Base-by-base conservation (phyloP, 2,888 invertebrate genomes). In the Girardia tigrina region DNA sequence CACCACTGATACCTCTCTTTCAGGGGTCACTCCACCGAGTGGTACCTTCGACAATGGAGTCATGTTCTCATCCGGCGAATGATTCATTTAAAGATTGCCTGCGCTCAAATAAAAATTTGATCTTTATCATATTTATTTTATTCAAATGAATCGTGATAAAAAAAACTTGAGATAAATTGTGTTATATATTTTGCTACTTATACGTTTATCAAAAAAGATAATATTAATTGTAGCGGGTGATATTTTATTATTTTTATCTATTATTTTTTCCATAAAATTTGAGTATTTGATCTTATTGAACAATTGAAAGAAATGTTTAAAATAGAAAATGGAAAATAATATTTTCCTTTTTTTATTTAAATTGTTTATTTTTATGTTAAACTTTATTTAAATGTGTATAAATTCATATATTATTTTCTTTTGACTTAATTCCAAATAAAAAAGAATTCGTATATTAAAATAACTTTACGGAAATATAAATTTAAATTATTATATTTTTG, bases 21-120 rank as follows among this genome's bases (percentile, higher is more conserved):
- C 26, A 71, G 75, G 16, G 75, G 75, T 12, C 42, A 75, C 74
- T 72, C 28, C n/a, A 29, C 28, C 29, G 75, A 75, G 71, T 75
- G 75, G 75, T 75, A 75, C 42, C 26, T 42, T 71, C 26, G 72
- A 23, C 71, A 71, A 6, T 75, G 75, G 75, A 71, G 75, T 28
- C 75, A 75, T 71, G 71, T 71, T 20, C 26, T 75, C 16, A 71
- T 71, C 14, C 71, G 75, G 20, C 75, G 75, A 4, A 6, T 75
- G 20, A 26, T 74, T 26, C 75, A 75, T 29, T 74, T 75, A 20
- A 27, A 71, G 26, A 75, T 27, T 20, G 28, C 75, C 28, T 75
- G 71, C 56, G 56, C 74, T 23, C 56, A 56, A 56, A 4, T 56
- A 23, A 56, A 56, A 56, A 56, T 56, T 20, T 56, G 56, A 56